A percentile compares a stretch with the other conserved stretches of the same genome.
Conservation (phyloP, 2,888 invertebrate genomes). For the Epistrophella euchroma region DNA sequence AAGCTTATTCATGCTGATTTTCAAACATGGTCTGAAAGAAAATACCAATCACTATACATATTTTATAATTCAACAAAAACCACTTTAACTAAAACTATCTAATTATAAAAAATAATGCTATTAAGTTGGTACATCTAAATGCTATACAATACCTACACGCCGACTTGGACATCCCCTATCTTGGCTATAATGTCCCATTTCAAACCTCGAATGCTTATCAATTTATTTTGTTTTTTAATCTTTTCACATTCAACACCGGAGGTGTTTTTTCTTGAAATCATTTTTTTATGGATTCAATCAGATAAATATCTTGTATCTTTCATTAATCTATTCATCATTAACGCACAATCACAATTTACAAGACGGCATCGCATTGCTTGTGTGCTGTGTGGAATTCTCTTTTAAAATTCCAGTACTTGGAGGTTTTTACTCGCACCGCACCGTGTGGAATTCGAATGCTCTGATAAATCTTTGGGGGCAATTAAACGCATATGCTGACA, state of each 20-base stretch:
- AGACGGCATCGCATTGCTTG: background rate
- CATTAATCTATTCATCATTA: constrained; percentile 13
- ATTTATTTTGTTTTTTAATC: background rate
- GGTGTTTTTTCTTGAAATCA: constrained; percentile 12
- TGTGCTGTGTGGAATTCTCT: background rate
- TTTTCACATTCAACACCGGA: constrained; percentile 24
- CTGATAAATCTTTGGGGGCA: constrained; percentile 17
- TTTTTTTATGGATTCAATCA: constrained; percentile 12
- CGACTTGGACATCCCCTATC: background rate
- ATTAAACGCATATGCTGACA: constrained; percentile 1
- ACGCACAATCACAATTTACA: constrained; percentile 8
- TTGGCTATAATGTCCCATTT: constrained; percentile 1
- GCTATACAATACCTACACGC: background rate
- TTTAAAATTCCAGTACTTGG: background rate
- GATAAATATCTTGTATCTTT: constrained; percentile 22
- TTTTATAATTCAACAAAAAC: constrained; percentile 1
- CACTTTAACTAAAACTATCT: constrained; percentile 6
- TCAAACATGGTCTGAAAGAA: constrained; percentile 1
- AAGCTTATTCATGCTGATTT: background rate
- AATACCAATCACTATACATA: background rate
- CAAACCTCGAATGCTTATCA: background rate
- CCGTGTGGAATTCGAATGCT: background rate
- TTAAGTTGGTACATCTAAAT: background rate
- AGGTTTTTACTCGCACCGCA: background rate
- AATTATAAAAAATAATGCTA: constrained; percentile 1